These are phyloP conservation scores for Lordiphosa fenestrarum DNA, from an alignment of 2,888 invertebrate genomes.

Conservation along the genomic window DNA sequence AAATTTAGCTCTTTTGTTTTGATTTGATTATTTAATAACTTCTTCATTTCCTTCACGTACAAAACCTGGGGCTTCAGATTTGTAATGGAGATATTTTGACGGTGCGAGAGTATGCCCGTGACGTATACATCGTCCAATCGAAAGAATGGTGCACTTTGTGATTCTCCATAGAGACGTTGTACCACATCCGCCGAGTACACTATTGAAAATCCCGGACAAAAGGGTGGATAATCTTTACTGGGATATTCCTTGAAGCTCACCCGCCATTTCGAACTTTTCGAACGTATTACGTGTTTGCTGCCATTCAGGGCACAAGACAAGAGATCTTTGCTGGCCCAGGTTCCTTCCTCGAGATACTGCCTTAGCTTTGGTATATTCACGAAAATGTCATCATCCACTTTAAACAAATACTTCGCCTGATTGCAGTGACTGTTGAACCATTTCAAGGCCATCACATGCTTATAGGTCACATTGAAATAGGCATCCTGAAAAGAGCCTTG, in stretches of 20 bases:
- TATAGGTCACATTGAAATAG: constrained; percentile 89
- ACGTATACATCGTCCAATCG: constrained; percentile 42
- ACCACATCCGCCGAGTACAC: constrained; percentile 40
- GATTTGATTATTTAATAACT: not conserved
- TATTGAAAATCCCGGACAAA: constrained; percentile 41
- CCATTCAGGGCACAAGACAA: constrained; percentile 14
- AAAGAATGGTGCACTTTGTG: constrained; percentile 28
- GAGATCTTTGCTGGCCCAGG: constrained; percentile 1
- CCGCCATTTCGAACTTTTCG: constrained; percentile 40
- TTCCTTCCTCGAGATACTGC: not conserved
- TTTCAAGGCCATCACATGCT: constrained; percentile 89
- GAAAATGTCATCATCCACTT: constrained; percentile 82
- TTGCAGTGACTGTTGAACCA: constrained; percentile 87
- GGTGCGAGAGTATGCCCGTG: constrained; percentile 39
- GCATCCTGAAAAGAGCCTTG: constrained; percentile 88
- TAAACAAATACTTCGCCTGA: constrained; percentile 84
- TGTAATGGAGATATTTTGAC: constrained; percentile 29
- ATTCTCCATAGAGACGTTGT: constrained; percentile 26
- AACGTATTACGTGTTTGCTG: constrained; percentile 27
- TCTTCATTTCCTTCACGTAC: constrained; percentile 10
- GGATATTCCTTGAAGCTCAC: constrained; percentile 34
- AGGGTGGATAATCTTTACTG: constrained; percentile 25
- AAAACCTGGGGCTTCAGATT: constrained; percentile 32
- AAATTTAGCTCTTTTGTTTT: no score
- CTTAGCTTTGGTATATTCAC: constrained; percentile 27